These are phyloP conservation scores for Rhinogobius similis DNA, from an alignment of 2,113 vertebrate species.

Conservation along the genomic window DNA sequence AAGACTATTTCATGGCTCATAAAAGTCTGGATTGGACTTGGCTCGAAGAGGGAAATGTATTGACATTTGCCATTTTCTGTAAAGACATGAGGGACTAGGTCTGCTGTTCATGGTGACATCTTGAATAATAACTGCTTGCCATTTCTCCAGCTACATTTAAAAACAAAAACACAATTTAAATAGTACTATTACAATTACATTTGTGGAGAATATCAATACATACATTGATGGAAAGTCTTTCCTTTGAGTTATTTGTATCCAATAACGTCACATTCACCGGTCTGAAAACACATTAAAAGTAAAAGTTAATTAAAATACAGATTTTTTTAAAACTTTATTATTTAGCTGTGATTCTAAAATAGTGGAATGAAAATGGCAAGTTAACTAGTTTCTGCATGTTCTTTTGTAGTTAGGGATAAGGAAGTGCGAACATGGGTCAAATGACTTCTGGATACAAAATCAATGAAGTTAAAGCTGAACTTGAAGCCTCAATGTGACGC, in stretches of 20 bases:
- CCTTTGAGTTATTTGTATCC: neutral
- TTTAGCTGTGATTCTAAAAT: too few species aligned
- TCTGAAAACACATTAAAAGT: conserved; percentile 19
- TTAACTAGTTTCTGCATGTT: too few species aligned
- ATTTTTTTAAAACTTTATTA: too few species aligned
- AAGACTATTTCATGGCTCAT: conserved; percentile 60
- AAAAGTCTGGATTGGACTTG: conserved; percentile 45
- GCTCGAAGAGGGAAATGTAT: conserved; percentile 19
- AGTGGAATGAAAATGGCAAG: too few species aligned
- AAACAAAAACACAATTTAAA: neutral
- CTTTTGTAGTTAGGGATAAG: too few species aligned
- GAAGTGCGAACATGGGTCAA: too few species aligned
- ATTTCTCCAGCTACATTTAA: neutral
- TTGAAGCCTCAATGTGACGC: neutral
- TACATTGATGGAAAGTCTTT: conserved; percentile 25
- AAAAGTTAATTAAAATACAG: too few species aligned
- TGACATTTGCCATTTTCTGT: conserved; percentile 42
- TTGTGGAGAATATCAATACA: conserved; percentile 20
- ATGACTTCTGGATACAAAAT: too few species aligned
- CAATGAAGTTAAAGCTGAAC: neutral
- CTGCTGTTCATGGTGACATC: conserved; percentile 10
- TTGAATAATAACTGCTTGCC: conserved; percentile 1
- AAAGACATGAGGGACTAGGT: conserved; percentile 28
- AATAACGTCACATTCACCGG: conserved; percentile 14
- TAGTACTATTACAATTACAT: neutral